Evolutionary conservation across 1,140 invertebrate genomes (phyloP), one percentile per base, ranked within the genome.

Genomic region (Heterodera carotae): DNA sequence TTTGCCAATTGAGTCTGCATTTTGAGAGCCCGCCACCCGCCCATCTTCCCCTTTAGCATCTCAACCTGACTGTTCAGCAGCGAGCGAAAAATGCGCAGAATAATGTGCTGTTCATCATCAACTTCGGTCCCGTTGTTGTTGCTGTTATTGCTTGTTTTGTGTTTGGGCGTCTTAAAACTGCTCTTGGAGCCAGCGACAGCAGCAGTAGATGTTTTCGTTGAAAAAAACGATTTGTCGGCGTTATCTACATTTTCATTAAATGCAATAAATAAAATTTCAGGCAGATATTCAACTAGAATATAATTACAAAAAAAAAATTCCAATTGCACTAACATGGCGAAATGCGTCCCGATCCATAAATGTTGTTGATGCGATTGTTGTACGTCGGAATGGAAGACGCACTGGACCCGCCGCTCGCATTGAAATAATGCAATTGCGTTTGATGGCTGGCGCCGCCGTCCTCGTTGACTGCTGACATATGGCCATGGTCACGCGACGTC

Each of bases 41-140:
- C 48, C 48, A 15, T 18, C 18, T 53, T 12, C 18, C 15, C 15
- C 48, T 53, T 22, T 43, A 69, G 48, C 15, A 22, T 29, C 29
- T n/a, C 4, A 89, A 97, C 96, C 92, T 95, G 98, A 88, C 99
- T 98, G 89, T 99, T 99, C 96, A 99, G 98, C 84, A 99, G 98
- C 70, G 97, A 96, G 39, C 97, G 91, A 90, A 99, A 92, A 89
- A 96, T 99, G 92, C 97, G 94, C 82, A 99, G 97, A 90, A 95
- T 98, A 72, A 99, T 94, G 89, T 99, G 97, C 82, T 99, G 96
- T 88, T 99, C 97, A 89, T 99, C 96, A 80, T 95, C 94, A 59
- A 94, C 93, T 84, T 97, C 76, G 31, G 31, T 62, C 71, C 12
- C 66, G 56, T 22, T n/a, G 4, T 72, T 75, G 36, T 4, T 10